Evolutionary conservation across 2,797 vertebrate species (phyloP).

Genomic region (Tadarida brasiliensis): DNA sequence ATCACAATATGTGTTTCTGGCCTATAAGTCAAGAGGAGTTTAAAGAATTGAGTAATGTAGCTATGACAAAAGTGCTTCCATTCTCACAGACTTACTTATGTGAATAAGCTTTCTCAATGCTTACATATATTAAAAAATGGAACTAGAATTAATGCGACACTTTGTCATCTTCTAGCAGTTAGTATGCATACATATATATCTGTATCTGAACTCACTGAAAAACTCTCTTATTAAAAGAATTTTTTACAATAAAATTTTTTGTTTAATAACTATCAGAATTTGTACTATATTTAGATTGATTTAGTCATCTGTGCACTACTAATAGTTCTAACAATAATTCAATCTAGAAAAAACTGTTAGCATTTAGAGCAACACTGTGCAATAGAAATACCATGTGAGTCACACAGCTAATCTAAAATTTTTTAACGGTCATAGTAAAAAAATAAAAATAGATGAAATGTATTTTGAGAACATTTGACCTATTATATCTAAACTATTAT

Average conservation of each 20-base stretch:
- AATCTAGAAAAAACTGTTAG: not conserved
- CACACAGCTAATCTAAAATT: not conserved
- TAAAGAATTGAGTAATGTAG: not conserved
- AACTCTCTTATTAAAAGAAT: not conserved
- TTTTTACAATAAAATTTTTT: conserved; percentile 10
- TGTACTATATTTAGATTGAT: conserved; percentile 11
- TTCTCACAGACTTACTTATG: not conserved
- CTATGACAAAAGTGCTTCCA: conserved; percentile 16
- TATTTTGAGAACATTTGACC: conserved; percentile 10
- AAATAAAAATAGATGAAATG: not conserved
- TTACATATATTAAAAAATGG: not conserved
- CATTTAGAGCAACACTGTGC: not conserved
- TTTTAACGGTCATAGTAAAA: not conserved
- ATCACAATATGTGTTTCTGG: not conserved
- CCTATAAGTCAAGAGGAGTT: not conserved
- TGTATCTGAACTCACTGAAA: not conserved
- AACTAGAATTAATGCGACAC: not conserved
- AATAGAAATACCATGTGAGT: not conserved
- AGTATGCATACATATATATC: not conserved
- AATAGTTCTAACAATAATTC: not conserved
- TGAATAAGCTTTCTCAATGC: conserved; percentile 9
- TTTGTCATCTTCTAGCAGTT: not conserved
- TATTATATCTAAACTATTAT: conserved; percentile 3
- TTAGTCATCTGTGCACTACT: not conserved
- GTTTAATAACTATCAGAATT: conserved; percentile 12